Evolutionary conservation across 2,888 invertebrate species (phyloP).

Genomic region (Himalopsyche anomala): DNA sequence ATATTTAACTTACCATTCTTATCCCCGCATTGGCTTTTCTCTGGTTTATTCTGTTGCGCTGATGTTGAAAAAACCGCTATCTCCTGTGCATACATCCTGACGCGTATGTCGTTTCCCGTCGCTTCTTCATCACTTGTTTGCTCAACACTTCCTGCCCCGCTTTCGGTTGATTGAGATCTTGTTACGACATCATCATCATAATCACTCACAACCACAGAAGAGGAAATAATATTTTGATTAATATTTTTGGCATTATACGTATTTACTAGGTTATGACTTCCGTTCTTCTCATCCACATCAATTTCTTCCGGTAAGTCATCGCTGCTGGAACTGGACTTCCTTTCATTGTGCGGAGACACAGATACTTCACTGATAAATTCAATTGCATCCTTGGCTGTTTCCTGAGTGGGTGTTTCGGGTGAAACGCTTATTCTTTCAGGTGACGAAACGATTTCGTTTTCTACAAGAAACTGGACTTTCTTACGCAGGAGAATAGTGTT

Average conservation of each 20-base stretch:
- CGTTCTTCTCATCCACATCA: conserved; percentile 44
- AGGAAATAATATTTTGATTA: conserved; percentile 1
- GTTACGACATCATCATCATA: conserved; percentile 36
- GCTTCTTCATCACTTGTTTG: conserved; percentile 38
- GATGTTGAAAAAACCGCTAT: conserved; percentile 28
- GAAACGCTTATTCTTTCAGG: conserved; percentile 36
- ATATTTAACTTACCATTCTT: not conserved
- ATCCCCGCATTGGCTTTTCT: not conserved
- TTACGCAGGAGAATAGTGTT: conserved; percentile 79
- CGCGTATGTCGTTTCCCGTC: conserved; percentile 51
- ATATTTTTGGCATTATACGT: conserved; percentile 53
- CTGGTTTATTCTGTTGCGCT: conserved; percentile 37
- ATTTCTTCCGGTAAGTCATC: conserved; percentile 38
- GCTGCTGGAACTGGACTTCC: conserved; percentile 44
- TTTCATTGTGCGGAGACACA: conserved; percentile 50
- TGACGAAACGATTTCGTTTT: conserved; percentile 73
- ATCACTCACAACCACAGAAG: conserved; percentile 40
- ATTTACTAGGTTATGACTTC: conserved; percentile 62
- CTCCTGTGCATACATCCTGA: conserved; percentile 51
- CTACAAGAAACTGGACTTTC: conserved; percentile 84
- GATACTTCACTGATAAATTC: conserved; percentile 44
- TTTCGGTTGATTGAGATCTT: conserved; percentile 57
- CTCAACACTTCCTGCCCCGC: conserved; percentile 52
- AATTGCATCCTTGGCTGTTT: not conserved
- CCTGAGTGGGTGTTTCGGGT: conserved; percentile 20